phyloP scores from a whole-genome alignment of 35 echinoderm and acorn worm species.

The Patiria miniata region DNA sequence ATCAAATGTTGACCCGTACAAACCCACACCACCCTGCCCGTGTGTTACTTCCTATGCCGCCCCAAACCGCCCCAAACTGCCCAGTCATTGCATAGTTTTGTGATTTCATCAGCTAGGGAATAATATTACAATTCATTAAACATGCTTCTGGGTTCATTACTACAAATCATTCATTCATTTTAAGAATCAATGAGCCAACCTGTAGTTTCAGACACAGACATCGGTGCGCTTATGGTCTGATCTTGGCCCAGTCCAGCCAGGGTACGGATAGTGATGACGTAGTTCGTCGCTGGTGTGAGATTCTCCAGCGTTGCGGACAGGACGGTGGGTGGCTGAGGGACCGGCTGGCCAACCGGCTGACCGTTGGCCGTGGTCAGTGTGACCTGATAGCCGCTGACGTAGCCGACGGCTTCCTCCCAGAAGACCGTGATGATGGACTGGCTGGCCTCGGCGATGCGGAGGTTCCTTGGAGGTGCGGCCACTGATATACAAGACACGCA shows the following conservation, averaged over 20 bases:
- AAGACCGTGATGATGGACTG: conserved; percentile 44
- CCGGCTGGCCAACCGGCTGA: background rate
- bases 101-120: too few species aligned
- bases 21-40: too few species aligned
- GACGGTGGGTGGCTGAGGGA: background rate
- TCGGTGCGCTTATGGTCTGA: conserved; percentile 1
- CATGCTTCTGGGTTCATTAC: too few species aligned
- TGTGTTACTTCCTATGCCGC: too few species aligned
- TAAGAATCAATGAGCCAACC: background rate
- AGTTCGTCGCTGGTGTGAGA: background rate
- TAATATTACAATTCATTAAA: too few species aligned
- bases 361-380: background rate
- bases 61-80: too few species aligned
- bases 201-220: background rate
- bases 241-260: background rate
- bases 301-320: conserved; percentile 38
- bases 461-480: conserved; percentile 10
- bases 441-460: conserved; percentile 17
- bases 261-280: background rate
- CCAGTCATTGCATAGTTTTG: too few species aligned
- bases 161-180: too few species aligned
- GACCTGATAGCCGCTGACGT: conserved; percentile 26
- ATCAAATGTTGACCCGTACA: too few species aligned
- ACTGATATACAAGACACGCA: conserved; percentile 36
- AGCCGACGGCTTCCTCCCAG: conserved; percentile 12